Conservation (phyloP, 2,888 invertebrate genomes). For the Cephus runcator region DNA sequence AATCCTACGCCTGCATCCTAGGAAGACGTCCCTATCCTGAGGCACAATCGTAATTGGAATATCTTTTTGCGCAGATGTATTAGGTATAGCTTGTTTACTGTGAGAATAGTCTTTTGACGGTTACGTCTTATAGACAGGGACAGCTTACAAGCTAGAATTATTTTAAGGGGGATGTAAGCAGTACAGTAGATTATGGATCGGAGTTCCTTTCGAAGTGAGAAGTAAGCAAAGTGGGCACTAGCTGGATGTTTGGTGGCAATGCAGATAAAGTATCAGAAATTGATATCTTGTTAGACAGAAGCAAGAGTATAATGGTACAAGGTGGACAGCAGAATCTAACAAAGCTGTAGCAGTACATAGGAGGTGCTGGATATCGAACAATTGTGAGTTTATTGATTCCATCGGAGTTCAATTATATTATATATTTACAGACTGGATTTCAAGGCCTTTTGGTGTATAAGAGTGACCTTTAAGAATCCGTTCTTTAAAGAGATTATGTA, state of each 20-base stretch:
- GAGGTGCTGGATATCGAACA: not conserved
- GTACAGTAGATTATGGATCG: not conserved
- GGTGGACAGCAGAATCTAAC: not conserved
- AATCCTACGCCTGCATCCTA: conserved; percentile 53
- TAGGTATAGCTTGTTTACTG: conserved; percentile 39
- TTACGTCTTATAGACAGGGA: conserved; percentile 25
- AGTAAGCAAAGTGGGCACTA: not conserved
- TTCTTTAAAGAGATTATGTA: not conserved
- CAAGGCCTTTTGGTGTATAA: not conserved
- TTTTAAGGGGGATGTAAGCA: not conserved
- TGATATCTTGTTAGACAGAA: not conserved
- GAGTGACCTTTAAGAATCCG: not conserved
- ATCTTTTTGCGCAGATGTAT: conserved; percentile 44
- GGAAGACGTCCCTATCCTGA: conserved; percentile 28
- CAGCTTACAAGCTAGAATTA: not conserved
- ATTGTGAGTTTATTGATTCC: not conserved
- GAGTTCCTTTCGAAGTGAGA: not conserved
- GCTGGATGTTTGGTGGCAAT: not conserved
- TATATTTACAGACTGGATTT: not conserved
- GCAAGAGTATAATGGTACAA: not conserved
- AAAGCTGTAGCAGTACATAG: not conserved
- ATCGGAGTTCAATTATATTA: not conserved
- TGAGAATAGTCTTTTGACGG: conserved; percentile 46
- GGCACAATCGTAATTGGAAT: conserved; percentile 32
- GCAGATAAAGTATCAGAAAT: not conserved